These are phyloP conservation scores for Penaeus monodon DNA, from an alignment of 2,888 invertebrate species.

Conservation along the genomic window DNA sequence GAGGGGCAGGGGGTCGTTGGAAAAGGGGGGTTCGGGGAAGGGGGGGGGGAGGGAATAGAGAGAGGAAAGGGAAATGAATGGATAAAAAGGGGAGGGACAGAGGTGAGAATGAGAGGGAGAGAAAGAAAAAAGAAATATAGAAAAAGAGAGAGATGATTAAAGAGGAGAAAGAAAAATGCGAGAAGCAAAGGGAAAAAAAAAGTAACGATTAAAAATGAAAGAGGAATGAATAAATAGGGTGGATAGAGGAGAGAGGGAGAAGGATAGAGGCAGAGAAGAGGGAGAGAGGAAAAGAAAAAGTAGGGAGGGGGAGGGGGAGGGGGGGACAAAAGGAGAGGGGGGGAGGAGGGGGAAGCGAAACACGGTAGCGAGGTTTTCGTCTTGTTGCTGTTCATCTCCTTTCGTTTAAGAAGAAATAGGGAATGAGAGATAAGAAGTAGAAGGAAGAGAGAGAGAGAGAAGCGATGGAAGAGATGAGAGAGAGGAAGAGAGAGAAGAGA, in stretches of 20 bases:
- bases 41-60: too few relatives aligned
- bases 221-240: too few relatives aligned
- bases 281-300: too few relatives aligned
- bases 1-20: background rate
- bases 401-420: background rate
- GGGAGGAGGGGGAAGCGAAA: background rate
- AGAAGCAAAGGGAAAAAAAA: too few relatives aligned
- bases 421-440: background rate
- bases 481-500: too few relatives aligned
- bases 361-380: too few relatives aligned
- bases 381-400: too few relatives aligned
- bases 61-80: background rate
- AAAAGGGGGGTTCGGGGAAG: too few relatives aligned
- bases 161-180: background rate
- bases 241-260: background rate
- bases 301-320: too few relatives aligned
- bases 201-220: too few relatives aligned
- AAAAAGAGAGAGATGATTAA: background rate
- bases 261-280: too few relatives aligned
- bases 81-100: background rate
- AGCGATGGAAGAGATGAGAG: too few relatives aligned
- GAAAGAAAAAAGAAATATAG: background rate
- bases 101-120: conserved; percentile 2
- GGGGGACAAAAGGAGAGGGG: background rate
- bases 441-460: background rate